Base-by-base conservation (phyloP, 2,888 invertebrate genomes). In the Chaetoderma sp. region DNA sequence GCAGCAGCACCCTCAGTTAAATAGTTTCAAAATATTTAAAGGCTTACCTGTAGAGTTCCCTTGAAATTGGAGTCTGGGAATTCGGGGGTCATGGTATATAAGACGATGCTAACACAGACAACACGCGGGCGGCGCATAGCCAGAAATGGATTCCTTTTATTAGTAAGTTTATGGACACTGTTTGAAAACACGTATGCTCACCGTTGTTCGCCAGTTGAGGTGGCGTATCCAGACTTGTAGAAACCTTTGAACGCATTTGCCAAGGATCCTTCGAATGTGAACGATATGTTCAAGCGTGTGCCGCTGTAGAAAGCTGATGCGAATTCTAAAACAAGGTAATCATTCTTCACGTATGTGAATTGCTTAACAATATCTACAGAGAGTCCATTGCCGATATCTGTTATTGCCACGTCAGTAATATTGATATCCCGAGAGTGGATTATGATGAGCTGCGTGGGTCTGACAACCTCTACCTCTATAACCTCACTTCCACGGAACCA, bases 211-310 rank as follows among this genome's bases (percentile, higher is more conserved):
- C n/a, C n/a, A n/a, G 64, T 55, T 2, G 78, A 78, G 58, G n/a
- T n/a, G n/a, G 77, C 66, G 70, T 93, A 91, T 5, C 87, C 88
- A 66, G 93, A 93, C 72, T 89, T 89, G 83, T 93, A 94, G 62
- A 93, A 89, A 4, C 93, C 93, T 61, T 92, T 90, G 77, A 93
- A 91, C 71, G 90, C n/a, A n/a, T n/a, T 88, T 28, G 89, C 90
- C 81, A 93, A 88, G 69, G 89, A 88, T 0, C 93, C 93, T 67
- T 86, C 85, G 78, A 91, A 94, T 42, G 90, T 85, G 49, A 93
- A 88, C 45, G 85, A 80, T 16, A 93, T 80, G 16, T 86, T 52
- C 21, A 80, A 76, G 10, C 55, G 66, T 0, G 64, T 64, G 2
- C 75, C 83, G 0, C 73, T 74, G 2, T 42, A 39, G 2, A 87